Evolutionary conservation across 2,888 invertebrate species (phyloP).

Genomic region (Deilephila porcellus): DNA sequence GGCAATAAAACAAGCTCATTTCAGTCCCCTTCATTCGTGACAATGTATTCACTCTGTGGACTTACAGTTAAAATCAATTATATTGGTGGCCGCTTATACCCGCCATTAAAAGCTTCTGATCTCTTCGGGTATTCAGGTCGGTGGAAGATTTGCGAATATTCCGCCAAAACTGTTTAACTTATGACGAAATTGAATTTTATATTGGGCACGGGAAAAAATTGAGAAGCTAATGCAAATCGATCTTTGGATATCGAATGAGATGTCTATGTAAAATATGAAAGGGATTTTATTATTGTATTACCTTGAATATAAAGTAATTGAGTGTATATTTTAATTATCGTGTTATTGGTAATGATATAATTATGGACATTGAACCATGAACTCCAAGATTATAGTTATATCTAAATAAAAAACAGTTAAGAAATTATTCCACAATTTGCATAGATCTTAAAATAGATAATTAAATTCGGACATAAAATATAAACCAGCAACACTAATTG

Average conservation of each 20-base stretch:
- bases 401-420: too few relatives aligned
- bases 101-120: slow-evolving; percentile 54
- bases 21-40: slow-evolving; percentile 42
- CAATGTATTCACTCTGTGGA: slow-evolving; percentile 43
- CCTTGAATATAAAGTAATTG: neutral
- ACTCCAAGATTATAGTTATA: too few relatives aligned
- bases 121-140: slow-evolving; percentile 47
- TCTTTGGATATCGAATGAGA: slow-evolving; percentile 10
- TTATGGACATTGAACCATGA: too few relatives aligned
- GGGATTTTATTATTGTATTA: neutral
- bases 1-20: slow-evolving; percentile 35
- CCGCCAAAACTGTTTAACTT: slow-evolving; percentile 40
- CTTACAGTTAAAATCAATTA: slow-evolving; percentile 56
- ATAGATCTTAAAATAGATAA: too few relatives aligned
- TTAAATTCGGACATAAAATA: too few relatives aligned
- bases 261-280: neutral
- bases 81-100: slow-evolving; percentile 48
- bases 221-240: slow-evolving; percentile 16
- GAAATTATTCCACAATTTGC: too few relatives aligned
- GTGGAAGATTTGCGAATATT: slow-evolving; percentile 43
- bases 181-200: slow-evolving; percentile 31
- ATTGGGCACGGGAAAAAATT: slow-evolving; percentile 14
- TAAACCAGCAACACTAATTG: too few relatives aligned
- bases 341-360: too few relatives aligned
- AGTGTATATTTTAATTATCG: neutral